Percentiles rank a stretch among this genome's conserved stretches.
Evolutionary conservation across 2,888 invertebrate genomes (phyloP).

Genomic region (Cephus spinipes): DNA sequence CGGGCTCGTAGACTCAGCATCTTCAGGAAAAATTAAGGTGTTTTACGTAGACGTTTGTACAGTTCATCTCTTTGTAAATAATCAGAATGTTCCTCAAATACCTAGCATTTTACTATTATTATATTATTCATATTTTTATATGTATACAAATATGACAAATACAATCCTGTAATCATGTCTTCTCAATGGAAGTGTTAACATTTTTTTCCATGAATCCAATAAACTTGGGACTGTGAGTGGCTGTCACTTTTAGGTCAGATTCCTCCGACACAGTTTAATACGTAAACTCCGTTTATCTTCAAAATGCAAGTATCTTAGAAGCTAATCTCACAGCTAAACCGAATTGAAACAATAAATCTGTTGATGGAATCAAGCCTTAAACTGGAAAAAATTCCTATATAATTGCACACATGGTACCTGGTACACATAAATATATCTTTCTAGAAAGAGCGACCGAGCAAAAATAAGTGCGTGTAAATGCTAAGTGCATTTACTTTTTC

Average conservation of each 20-base stretch:
- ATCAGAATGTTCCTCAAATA: background rate
- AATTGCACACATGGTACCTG: too few species aligned
- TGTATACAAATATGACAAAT: background rate
- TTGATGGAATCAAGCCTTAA: too few species aligned
- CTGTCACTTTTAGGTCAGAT: background rate
- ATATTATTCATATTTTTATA: background rate
- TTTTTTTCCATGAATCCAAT: background rate
- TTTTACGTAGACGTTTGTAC: background rate
- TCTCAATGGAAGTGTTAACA: background rate
- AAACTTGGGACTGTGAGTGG: too few species aligned
- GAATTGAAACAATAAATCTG: too few species aligned
- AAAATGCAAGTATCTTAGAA: too few species aligned
- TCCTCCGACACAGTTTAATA: too few species aligned
- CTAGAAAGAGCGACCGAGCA: too few species aligned
- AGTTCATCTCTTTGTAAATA: background rate
- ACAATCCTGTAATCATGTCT: background rate
- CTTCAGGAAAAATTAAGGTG: background rate
- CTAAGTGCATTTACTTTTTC: background rate
- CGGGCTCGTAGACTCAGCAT: conserved; percentile 49
- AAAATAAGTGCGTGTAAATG: too few species aligned
- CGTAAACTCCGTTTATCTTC: too few species aligned
- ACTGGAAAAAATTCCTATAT: too few species aligned
- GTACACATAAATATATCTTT: too few species aligned
- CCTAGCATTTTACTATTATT: background rate
- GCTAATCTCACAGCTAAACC: too few species aligned